Percentiles rank a stretch among this genome's conserved stretches.
phyloP scores from a whole-genome alignment of 2,888 invertebrate genomes.

The Nycteola revayana region DNA sequence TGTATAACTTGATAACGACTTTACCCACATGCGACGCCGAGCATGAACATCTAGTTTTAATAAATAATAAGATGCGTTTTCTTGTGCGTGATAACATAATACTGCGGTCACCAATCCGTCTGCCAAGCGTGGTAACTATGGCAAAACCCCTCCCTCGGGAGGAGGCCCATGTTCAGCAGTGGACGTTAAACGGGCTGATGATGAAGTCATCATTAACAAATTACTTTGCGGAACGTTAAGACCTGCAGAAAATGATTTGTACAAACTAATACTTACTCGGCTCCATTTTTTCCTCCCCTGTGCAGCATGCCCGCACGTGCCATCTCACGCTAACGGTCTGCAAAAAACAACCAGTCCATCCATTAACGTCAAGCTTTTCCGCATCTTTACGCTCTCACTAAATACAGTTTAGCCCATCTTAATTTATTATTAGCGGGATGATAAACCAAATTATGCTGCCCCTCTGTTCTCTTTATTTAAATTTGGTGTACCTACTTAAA shows the following conservation, averaged over 20 bases:
- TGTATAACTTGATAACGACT: too few relatives aligned
- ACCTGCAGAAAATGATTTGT: constrained; percentile 6
- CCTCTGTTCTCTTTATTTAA: constrained; percentile 27
- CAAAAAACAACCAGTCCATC: constrained; percentile 62
- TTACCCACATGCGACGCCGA: too few relatives aligned
- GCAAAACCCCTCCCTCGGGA: too few relatives aligned
- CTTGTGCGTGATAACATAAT: too few relatives aligned
- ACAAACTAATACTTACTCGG: constrained; percentile 84
- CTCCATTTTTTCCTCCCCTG: constrained; percentile 88
- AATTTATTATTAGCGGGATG: constrained; percentile 52
- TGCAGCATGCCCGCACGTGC: constrained; percentile 90
- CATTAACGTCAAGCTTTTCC: constrained; percentile 64
- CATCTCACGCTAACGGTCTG: constrained; percentile 85
- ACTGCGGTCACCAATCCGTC: too few relatives aligned
- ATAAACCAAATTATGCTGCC: constrained; percentile 43
- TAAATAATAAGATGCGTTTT: too few relatives aligned
- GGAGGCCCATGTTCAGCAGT: too few relatives aligned
- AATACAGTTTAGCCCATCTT: constrained; percentile 53
- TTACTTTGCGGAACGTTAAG: too few relatives aligned
- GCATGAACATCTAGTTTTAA: too few relatives aligned
- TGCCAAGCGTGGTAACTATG: too few relatives aligned
- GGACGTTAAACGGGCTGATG: too few relatives aligned
- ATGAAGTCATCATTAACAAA: too few relatives aligned
- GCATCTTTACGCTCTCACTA: constrained; percentile 59
- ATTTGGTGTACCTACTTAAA: constrained; percentile 37